Base-by-base conservation (phyloP, 2,888 invertebrate species). In the Fragum whitleyi region DNA sequence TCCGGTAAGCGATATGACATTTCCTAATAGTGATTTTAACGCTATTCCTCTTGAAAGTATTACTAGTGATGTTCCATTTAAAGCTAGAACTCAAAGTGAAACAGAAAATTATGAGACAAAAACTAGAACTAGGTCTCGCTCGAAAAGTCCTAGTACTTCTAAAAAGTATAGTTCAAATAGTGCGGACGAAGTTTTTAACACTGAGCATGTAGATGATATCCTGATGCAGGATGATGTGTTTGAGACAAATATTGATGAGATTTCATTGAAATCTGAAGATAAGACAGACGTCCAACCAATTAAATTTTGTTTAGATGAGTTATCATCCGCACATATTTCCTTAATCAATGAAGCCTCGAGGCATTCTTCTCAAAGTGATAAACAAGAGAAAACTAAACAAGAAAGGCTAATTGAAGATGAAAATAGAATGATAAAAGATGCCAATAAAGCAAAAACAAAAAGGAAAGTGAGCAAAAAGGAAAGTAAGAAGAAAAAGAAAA, bases 401-500 rank as follows among this genome's bases (percentile, higher is more conserved):
- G n/a, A 55, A 28, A 36, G 23, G 1, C 29, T 68, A 26, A n/a
- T 23, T 42, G 23, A 70, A 55, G 26, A 51, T 51, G 28, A 16
- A 51, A 32, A 14, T 29, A 11, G 6, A 14, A 32, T 2, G 11
- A 32, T 3, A 19, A 19, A 51, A n/a, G 28, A 23, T 61, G 75
- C 57, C 11, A 67, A 79, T 11, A 67, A 76, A 55, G 51, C 16
- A 21, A 71, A 72, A 67, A 39, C 67, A 1, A 74, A 75, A 67
- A 36, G 32, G 5, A 73, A 69, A 19, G 29, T 55, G 14, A 57
- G 19, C 39, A 76, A 76, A 42, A 77, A 74, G 42, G 47, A 47
- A 14, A 47, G 47, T 47, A 69, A 70, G 62, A 36, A 55, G 42
- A 76, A 65, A 65, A 73, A 74, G 51, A 73, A 57, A 70, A 67